phyloP scores from a whole-genome alignment of 2,113 vertebrate species.

The Vulpes vulpes region DNA sequence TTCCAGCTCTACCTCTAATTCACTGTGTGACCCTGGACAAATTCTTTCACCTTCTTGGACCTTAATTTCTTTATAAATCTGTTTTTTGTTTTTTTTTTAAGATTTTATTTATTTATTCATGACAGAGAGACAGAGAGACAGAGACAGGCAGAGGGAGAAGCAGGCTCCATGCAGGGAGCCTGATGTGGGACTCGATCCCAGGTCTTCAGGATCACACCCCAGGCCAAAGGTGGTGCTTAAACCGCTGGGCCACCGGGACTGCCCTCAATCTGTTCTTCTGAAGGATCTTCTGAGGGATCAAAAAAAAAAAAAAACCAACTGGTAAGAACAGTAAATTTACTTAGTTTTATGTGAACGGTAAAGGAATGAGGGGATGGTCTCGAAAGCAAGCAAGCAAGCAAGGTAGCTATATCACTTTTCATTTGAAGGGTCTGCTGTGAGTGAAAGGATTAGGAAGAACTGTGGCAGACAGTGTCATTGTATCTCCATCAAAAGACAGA shows the following conservation, averaged over 20 bases:
- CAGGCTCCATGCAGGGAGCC: too few relatives aligned
- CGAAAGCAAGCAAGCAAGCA: background rate
- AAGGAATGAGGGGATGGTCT: background rate
- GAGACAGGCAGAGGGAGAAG: too few relatives aligned
- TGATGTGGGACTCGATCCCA: too few relatives aligned
- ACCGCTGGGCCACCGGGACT: too few relatives aligned
- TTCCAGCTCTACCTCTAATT: constrained; percentile 15
- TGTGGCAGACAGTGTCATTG: background rate
- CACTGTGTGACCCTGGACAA: background rate
- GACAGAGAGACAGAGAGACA: too few relatives aligned
- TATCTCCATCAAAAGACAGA: constrained; percentile 2
- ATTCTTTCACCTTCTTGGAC: constrained; percentile 19
- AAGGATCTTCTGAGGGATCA: background rate
- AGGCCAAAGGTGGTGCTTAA: too few relatives aligned
- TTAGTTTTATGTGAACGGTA: constrained; percentile 7
- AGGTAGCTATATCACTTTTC: background rate
- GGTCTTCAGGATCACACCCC: too few relatives aligned
- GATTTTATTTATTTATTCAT: too few relatives aligned
- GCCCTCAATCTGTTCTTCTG: background rate
- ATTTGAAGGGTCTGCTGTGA: background rate
- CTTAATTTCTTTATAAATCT: background rate
- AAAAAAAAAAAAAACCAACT: background rate
- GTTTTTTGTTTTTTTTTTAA: too few relatives aligned
- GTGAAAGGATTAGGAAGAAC: background rate
- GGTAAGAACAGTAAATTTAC: constrained; percentile 7